Evolutionary conservation across 2,888 invertebrate species (phyloP), one percentile per base, ranked within the genome.

Genomic region (Rhimphoctona megacephalus): DNA sequence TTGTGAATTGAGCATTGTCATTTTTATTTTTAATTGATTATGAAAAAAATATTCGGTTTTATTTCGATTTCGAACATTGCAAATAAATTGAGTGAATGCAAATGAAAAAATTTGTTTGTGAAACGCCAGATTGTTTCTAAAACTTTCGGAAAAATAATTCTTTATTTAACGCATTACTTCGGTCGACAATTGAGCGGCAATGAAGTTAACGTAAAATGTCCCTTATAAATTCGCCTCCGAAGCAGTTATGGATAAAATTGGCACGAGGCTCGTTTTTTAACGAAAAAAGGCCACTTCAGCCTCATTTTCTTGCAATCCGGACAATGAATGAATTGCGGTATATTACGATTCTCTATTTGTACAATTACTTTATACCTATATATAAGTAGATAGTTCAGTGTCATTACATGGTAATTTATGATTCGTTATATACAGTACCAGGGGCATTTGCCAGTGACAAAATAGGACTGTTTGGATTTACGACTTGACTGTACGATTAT

Each of bases 321-420:
- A 14, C 30, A 74, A 66, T 66, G 73, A 74, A 39, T 54, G 66
- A 67, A 81, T 81, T 66, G 73, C 52, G 36, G 52, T 66, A 25
- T 73, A 66, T 81, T 73, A 66, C 73, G 52, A 39, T 73, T 73
- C n/a, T 73, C 49, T 49, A 25, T 73, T 43, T 22, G 69, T 39
- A 43, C 66, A 74, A 72, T 73, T 81, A 22, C 49, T 52, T 54
- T 66, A 25, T 9, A 73, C 5, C 36, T 39, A 64, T 81, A 43
- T 14, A 70, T 14, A 9, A 39, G 39, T 9, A 43, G 43, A 43
- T 14, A 14, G 14, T 43, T 43, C 43, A 70, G 74, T 36, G 36
- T 84, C 80, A 76, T 85, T 85, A 82, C 74, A 83, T 79, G 70
- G 76, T 67, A 76, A 70, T 83, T 77, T 72, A 64, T 43, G 30